Base-by-base conservation (phyloP, 2,797 vertebrate species). In the Melanogrammus aeglefinus region DNA sequence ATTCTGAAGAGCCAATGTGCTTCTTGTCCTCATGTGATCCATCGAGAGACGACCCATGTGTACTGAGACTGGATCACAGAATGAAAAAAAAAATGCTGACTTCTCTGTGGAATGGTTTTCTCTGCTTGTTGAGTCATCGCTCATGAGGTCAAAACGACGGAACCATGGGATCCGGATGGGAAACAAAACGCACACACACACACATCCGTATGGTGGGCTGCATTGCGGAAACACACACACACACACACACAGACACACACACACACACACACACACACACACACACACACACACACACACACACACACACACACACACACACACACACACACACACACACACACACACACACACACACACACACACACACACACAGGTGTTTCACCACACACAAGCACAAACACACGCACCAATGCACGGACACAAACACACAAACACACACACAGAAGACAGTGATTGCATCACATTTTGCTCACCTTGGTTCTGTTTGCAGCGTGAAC, bases 1-100 rank as follows among this genome's bases (percentile, higher is more conserved):
- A 8, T 63, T 63, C 57, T 63, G 57, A 63, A 63, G 57, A 63
- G 18, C 47, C 14, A 51, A 21, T 1, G 47, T 51, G 47, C 14
- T 51, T n/a, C 6, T 6, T 24, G 57, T 8, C 6, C 8, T 63
- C 6, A 63, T 8, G 7, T 7, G 57, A 63, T 21, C 8, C 3
- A n/a, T 57, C n/a, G 51, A 57, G n/a, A 66, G n/a, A 27, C 84
- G 88, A 86, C 80, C 79, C 80, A 82, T 84, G 41, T 18, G 33
- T 73, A 74, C 82, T 85, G 71, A 79, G 82, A 86, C 79, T 85
- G 70, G 36, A 57, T 57, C 51, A 3, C 3, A 51, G 4, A 51
- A 57, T 8, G 3, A n/a, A 6, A 21, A 51, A 51, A 16, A 0
- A 51, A 18, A 24, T 63, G 57, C 6, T 7, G 57, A 63, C 57